Base-by-base conservation (phyloP, 2,113 vertebrate species). In the Caranx melampygus region DNA sequence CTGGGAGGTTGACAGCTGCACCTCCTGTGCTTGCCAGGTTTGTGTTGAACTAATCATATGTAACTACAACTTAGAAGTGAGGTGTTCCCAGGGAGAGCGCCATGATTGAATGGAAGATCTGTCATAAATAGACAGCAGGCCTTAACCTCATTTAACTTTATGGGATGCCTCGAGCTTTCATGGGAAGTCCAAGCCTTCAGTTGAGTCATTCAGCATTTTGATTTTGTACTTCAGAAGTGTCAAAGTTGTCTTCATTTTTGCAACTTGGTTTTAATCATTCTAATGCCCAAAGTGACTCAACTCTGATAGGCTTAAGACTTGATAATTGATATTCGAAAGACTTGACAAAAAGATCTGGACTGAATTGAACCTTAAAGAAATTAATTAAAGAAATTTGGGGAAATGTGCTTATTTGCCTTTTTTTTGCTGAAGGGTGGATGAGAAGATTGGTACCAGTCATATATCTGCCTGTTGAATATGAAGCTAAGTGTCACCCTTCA, bases 1-100 rank as follows among this genome's bases (percentile, higher is more conserved):
- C 33, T 99, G 98, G 98, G 95, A 97, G 68, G 95, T 97, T 76
- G 98, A 99, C 90, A 98, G 97, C 93, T 99, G 98, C 59, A 98
- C 97, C 18, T 95, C 95, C 26, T 99, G 98, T 21, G 93, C 93
- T 64, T 99, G 98, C 85, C 94, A 95, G 96, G 97, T 99, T 79
- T 92, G 88, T 11, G 21, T 55, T 72, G 47, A 71, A 76, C 63
- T 60, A 18, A 60, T 33, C 6, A 77, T 40, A 40, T 26, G 9
- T 62, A 68, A 57, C 60, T 45, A 10, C n/a, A 45, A 21, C 52
- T 60, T 60, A 42, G 37, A 11, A 21, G 34, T 51, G 57, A 64
- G 4, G 61, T 54, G 21, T 75, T 81, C 52, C 51, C 72, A 55
- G 0, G 40, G n/a, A 47, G 61, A 66, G 18, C 1, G 9, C 8